Percentiles rank a stretch among this genome's conserved stretches.
phyloP scores from a whole-genome alignment of 2,113 vertebrate genomes.

The Donacobius atricapilla region DNA sequence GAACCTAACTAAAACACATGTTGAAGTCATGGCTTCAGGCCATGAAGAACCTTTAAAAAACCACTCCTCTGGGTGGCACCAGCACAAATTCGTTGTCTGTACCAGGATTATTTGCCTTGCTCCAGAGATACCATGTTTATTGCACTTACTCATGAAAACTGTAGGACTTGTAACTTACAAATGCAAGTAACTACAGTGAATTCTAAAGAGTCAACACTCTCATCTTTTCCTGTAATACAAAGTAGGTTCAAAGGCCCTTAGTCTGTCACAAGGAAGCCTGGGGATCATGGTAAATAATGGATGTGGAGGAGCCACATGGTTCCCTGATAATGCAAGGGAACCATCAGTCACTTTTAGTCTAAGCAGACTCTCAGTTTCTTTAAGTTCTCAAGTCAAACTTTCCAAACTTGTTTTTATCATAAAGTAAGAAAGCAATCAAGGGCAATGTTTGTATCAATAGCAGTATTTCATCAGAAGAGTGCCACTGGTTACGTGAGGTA shows the following conservation, averaged over 20 bases:
- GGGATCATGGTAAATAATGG: background rate
- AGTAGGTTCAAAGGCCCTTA: background rate
- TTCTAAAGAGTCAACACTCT: background rate
- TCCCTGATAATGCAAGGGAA: background rate
- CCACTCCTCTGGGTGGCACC: fast-evolving
- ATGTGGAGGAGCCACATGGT: background rate
- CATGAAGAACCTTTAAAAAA: background rate
- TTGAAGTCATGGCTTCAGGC: background rate
- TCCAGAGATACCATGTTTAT: background rate
- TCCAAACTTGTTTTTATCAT: background rate
- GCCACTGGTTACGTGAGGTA: too few species aligned
- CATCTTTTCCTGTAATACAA: background rate
- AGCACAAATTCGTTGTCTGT: background rate
- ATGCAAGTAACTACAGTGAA: background rate
- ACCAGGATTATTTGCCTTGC: background rate
- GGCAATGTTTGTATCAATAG: background rate
- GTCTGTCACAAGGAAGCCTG: background rate
- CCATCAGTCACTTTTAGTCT: background rate
- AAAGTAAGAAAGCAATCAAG: background rate
- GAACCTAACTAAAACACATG: background rate
- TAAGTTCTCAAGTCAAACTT: background rate
- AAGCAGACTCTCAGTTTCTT: background rate
- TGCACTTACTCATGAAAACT: background rate
- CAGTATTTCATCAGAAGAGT: background rate
- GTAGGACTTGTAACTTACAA: background rate